Conservation (phyloP, 2,797 vertebrate genomes). For the Poeciliopsis infans region DNA sequence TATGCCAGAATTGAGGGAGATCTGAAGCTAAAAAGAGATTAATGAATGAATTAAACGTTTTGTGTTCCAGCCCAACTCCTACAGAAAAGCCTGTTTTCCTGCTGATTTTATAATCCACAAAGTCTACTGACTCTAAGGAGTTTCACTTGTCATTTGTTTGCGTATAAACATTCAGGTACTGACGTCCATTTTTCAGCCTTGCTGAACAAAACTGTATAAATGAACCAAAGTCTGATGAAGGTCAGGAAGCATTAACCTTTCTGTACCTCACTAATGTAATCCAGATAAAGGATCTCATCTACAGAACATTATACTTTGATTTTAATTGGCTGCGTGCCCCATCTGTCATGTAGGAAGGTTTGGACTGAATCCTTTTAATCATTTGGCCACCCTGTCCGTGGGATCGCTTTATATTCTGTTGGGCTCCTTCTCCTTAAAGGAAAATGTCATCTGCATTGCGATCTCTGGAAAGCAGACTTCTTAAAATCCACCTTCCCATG, state of each 20-base stretch:
- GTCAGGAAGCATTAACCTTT: conserved; percentile 55
- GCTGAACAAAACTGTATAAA: conserved; percentile 56
- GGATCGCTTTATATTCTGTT: conserved; percentile 30
- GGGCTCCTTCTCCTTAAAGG: conserved; percentile 21
- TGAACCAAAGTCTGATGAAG: conserved; percentile 39
- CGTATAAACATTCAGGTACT: conserved; percentile 48
- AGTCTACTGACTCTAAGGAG: conserved; percentile 36
- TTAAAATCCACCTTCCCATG: conserved; percentile 24
- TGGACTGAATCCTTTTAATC: conserved; percentile 40
- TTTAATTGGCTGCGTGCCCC: conserved; percentile 40
- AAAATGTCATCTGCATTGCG: conserved; percentile 43
- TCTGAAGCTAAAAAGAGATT: background rate
- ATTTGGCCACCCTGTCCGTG: conserved; percentile 22
- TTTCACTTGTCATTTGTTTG: conserved; percentile 51
- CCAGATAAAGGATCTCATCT: conserved; percentile 47
- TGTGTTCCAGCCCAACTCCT: conserved; percentile 29
- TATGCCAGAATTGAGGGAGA: background rate
- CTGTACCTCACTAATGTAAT: conserved; percentile 47
- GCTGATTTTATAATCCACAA: conserved; percentile 34
- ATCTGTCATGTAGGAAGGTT: conserved; percentile 52
- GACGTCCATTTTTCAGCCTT: conserved; percentile 31
- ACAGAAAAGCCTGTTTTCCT: conserved; percentile 29
- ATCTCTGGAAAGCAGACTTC: conserved; percentile 51
- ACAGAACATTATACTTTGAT: conserved; percentile 34
- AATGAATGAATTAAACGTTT: conserved; percentile 25